Evolutionary conservation across 2,888 invertebrate species (phyloP).

Genomic region (Luperina nickerlii): DNA sequence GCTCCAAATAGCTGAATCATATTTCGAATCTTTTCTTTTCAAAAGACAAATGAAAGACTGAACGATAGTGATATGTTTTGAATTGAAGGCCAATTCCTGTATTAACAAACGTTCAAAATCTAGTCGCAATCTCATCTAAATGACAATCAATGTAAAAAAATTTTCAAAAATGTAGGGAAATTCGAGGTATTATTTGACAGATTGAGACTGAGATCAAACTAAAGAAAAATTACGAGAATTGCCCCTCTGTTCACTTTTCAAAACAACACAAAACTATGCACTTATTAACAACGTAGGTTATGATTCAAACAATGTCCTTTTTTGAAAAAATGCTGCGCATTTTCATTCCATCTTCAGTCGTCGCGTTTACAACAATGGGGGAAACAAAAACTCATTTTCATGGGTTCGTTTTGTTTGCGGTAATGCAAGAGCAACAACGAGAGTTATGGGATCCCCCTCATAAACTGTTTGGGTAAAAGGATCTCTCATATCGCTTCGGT

Average conservation of each 20-base stretch:
- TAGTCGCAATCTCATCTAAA: not conserved
- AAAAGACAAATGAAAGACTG: constrained; percentile 22
- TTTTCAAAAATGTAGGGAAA: not conserved
- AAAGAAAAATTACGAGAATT: not conserved
- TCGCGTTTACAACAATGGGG: constrained; percentile 72
- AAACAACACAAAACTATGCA: constrained; percentile 32
- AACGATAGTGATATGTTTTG: not conserved
- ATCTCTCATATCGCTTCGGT: constrained; percentile 76
- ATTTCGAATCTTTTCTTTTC: constrained; percentile 26
- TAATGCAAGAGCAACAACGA: constrained; percentile 82
- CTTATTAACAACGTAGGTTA: constrained; percentile 33
- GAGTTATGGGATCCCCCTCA: constrained; percentile 76
- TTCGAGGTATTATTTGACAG: not conserved
- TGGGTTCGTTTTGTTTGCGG: constrained; percentile 78
- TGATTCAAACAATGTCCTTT: constrained; percentile 34
- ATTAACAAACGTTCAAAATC: not conserved
- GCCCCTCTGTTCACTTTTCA: constrained; percentile 7
- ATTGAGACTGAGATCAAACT: not conserved
- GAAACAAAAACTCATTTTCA: constrained; percentile 78
- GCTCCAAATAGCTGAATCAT: not conserved
- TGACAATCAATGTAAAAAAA: not conserved
- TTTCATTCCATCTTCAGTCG: constrained; percentile 65
- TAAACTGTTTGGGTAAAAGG: constrained; percentile 77
- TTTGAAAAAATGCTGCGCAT: constrained; percentile 57
- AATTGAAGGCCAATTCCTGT: not conserved